Percentiles rank a stretch among this genome's conserved stretches.
Conservation (phyloP, 1,140 invertebrate species). For the Megathymus violae region DNA sequence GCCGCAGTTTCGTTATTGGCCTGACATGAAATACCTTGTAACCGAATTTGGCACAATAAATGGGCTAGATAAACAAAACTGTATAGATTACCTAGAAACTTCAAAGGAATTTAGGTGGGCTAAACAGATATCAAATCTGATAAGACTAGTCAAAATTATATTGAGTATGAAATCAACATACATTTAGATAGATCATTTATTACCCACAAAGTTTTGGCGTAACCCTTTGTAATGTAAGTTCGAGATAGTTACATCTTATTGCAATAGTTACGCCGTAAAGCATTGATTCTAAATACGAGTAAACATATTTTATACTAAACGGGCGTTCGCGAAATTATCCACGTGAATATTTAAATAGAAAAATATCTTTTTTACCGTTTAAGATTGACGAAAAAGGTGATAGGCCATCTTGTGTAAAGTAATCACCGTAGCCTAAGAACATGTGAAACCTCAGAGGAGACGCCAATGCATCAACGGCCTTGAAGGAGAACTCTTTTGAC, state of each 20-base stretch:
- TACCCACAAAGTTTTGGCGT: neutral
- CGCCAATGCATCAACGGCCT: no score
- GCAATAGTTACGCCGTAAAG: neutral
- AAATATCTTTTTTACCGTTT: no score
- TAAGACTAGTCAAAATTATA: constrained; percentile 23
- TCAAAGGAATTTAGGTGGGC: constrained; percentile 30
- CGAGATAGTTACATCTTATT: neutral
- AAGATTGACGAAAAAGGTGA: no score
- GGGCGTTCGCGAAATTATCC: no score
- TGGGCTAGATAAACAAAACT: constrained; percentile 24
- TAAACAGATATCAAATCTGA: constrained; percentile 29
- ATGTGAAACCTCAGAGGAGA: no score
- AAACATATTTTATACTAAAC: no score
- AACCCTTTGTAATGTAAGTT: neutral
- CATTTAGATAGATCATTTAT: constrained; percentile 2
- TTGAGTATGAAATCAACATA: constrained; percentile 16
- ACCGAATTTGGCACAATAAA: constrained; percentile 29
- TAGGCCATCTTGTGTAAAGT: no score
- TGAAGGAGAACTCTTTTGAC: no score
- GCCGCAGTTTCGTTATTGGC: constrained; percentile 5
- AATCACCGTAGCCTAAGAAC: no score
- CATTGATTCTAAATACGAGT: neutral
- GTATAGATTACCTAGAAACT: constrained; percentile 33
- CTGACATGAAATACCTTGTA: constrained; percentile 27
- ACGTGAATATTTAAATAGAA: no score